phyloP scores from a whole-genome alignment of 2,888 invertebrate genomes.

The Pristionchus japonicus region DNA sequence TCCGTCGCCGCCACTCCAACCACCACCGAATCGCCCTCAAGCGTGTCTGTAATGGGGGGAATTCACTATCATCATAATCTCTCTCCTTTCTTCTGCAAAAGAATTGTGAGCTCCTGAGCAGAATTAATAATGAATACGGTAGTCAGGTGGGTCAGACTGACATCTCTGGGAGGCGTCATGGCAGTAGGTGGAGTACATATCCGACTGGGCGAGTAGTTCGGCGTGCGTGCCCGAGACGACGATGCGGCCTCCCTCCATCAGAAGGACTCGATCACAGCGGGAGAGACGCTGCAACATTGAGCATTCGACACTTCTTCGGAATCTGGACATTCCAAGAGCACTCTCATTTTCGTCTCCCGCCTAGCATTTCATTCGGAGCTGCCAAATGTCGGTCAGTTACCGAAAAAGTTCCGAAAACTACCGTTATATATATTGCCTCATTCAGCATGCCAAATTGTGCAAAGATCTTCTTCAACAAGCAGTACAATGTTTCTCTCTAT shows the following conservation, averaged over 20 bases:
- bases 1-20: not conserved
- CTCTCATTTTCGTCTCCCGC: not conserved
- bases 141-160: not conserved
- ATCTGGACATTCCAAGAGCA: too few species aligned
- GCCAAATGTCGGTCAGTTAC: too few species aligned
- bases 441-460: too few species aligned
- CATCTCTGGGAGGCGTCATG: constrained; percentile 44
- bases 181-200: constrained; percentile 51
- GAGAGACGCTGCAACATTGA: constrained; percentile 78
- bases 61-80: not conserved
- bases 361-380: too few species aligned
- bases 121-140: not conserved
- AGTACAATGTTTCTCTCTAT: too few species aligned
- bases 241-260: constrained; percentile 80
- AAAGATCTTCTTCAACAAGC: too few species aligned
- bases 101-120: too few species aligned
- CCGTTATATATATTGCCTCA: too few species aligned
- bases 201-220: constrained; percentile 75
- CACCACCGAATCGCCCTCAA: constrained; percentile 13
- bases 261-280: constrained; percentile 80
- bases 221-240: constrained; percentile 80
- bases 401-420: too few species aligned
- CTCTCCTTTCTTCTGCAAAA: too few species aligned
- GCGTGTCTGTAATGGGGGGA: not conserved
- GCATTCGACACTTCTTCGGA: not conserved